Evolutionary conservation across 2,888 invertebrate species (phyloP).

Genomic region (Ormyrus rosae): DNA sequence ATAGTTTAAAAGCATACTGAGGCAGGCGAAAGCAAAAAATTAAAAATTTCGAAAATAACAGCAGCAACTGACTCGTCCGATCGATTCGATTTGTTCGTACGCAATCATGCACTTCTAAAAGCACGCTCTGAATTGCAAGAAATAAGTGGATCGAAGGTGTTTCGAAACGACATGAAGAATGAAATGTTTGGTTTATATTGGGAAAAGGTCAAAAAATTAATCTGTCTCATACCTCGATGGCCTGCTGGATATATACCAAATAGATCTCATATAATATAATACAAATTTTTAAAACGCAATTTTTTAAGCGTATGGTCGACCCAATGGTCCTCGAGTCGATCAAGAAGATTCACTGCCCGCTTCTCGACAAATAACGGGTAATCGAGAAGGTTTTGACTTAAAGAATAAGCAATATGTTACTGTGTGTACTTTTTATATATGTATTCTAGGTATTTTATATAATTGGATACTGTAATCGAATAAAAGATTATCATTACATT

Average conservation of each 20-base stretch:
- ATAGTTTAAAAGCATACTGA: conserved; percentile 41
- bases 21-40: conserved; percentile 47
- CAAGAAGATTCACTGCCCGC: conserved; percentile 56
- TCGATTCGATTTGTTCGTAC: conserved; percentile 50
- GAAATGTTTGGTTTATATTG: too few relatives aligned
- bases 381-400: conserved; percentile 39
- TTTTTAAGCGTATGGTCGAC: conserved; percentile 58
- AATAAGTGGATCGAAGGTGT: conserved; percentile 23
- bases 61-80: conserved; percentile 47
- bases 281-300: conserved; percentile 53
- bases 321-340: conserved; percentile 51
- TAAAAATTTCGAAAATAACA: conserved; percentile 23
- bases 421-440: conserved; percentile 15
- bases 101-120: conserved; percentile 42
- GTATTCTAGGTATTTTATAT: conserved; percentile 20
- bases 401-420: conserved; percentile 46
- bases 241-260: conserved; percentile 58
- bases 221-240: conserved; percentile 56
- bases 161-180: not conserved
- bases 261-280: conserved; percentile 58
- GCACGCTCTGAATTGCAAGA: conserved; percentile 28
- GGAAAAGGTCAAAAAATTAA: not conserved
- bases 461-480: conserved; percentile 32
- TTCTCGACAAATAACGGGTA: conserved; percentile 46
- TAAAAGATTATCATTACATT: not conserved